Conservation (phyloP, 2,113 vertebrate genomes). For the Nesogale talazaci region DNA sequence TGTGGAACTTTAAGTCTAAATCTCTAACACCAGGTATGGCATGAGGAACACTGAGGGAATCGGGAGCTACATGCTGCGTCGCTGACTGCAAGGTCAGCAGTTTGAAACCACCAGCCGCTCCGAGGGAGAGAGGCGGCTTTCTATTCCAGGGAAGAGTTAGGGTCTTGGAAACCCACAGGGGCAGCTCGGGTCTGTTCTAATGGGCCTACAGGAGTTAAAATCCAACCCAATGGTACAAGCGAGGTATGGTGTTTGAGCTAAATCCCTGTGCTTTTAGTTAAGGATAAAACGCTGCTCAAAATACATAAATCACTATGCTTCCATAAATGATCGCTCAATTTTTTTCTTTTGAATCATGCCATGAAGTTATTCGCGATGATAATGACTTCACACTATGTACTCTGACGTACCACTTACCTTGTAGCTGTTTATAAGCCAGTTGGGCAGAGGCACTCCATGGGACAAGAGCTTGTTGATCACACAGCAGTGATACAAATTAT, state of each 20-base stretch:
- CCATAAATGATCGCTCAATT: not conserved
- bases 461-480: conserved; percentile 96
- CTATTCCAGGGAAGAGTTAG: no score
- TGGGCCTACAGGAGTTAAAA: no score
- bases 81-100: no score
- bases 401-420: conserved; percentile 88
- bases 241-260: not conserved
- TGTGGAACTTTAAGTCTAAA: conserved; percentile 8
- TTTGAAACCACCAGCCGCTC: no score
- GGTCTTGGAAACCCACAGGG: no score
- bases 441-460: conserved; percentile 93
- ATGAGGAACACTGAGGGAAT: no score
- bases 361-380: not conserved
- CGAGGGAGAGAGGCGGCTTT: no score
- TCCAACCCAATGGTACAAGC: no score
- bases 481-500: conserved; percentile 91
- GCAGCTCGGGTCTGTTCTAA: no score
- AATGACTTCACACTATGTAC: not conserved
- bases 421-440: conserved; percentile 94
- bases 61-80: no score
- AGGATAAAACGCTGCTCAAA: conserved; percentile 10
- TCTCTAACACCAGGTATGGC: not conserved
- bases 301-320: not conserved
- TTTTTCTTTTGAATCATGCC: conserved; percentile 36
- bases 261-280: not conserved